Base-by-base conservation (phyloP, 2,888 invertebrate genomes). In the Doris montereyensis region DNA sequence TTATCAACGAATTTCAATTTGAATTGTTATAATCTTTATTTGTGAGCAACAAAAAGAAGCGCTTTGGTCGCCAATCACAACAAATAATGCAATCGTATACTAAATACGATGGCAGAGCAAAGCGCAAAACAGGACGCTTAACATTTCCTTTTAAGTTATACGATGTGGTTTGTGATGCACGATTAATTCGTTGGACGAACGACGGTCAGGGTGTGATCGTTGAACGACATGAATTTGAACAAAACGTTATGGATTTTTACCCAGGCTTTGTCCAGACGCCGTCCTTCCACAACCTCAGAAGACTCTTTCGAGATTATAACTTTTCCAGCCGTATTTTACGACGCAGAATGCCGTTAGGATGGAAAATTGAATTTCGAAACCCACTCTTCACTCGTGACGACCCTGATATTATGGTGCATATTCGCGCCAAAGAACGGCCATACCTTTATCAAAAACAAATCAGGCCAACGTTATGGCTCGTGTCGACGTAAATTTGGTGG, bases 251-350 rank as follows among this genome's bases (percentile, higher is more conserved):
- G 88, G 81, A 81, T 30, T 78, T 83, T 26, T 88, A 90, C 76
- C 90, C 90, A 1, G 89, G 88, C 10, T 88, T 90, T 79, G 86
- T 90, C 4, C 88, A 89, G 81, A 89, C 89, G 70, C 82, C 88
- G 10, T 81, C 86, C 4, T 88, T 90, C 81, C 82, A 85, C 58
- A 90, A 90, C 77, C 83, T 90, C 3, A 83, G 89, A 21, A 84
- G 90, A 65, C 86, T 89, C 28, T 88, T 90, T 77, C 83, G 90
- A 60, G 89, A 89, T 78, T 90, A 90, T 83, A 87, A 87, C 17
- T 90, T 90, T 81, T 83, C 85, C 34, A 88, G 89, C 87, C 76
- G 68, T 21, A 73, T 85, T 3, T 79, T 84, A n/a, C 82, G 82
- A 30, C 60, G 71, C 1, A 80, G 58, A 24, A 76, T 34, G 1